Percentiles rank a stretch among this genome's conserved stretches.
Conservation (phyloP, 2,888 invertebrate genomes). For the Muschampia plurimacula region DNA sequence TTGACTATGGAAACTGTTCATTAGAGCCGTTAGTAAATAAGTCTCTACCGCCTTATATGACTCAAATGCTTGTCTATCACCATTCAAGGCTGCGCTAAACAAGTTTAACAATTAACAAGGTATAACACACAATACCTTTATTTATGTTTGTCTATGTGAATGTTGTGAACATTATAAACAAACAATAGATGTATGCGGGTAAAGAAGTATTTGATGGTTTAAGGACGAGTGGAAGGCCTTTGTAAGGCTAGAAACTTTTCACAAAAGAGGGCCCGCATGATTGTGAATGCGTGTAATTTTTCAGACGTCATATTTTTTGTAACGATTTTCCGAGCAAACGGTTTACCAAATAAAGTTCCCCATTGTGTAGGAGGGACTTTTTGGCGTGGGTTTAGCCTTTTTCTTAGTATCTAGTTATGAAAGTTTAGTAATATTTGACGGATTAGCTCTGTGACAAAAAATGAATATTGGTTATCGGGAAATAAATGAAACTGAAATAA, state of each 20-base stretch:
- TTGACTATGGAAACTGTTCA: no score
- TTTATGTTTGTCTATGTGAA: not conserved
- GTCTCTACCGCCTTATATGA: not conserved
- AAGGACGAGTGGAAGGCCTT: slow-evolving; percentile 76
- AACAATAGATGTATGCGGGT: slow-evolving; percentile 59
- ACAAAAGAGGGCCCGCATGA: slow-evolving; percentile 82
- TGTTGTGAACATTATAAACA: slow-evolving; percentile 44
- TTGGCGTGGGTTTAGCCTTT: slow-evolving; percentile 70
- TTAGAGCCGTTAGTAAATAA: no score
- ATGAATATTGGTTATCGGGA: not conserved
- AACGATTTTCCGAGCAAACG: slow-evolving; percentile 71
- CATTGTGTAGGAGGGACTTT: slow-evolving; percentile 78
- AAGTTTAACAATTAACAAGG: not conserved
- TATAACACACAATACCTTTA: not conserved
- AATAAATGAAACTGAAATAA: not conserved
- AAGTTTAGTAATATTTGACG: slow-evolving; percentile 74
- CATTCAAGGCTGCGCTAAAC: not conserved
- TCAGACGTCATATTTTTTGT: slow-evolving; percentile 85
- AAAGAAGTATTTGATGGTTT: slow-evolving; percentile 64
- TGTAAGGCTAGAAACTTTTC: slow-evolving; percentile 74
- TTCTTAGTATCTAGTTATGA: slow-evolving; percentile 68
- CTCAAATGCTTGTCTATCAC: not conserved
- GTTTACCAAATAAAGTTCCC: slow-evolving; percentile 71
- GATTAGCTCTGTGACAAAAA: slow-evolving; percentile 48
- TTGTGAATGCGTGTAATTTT: slow-evolving; percentile 85